Percentiles rank a stretch among this genome's conserved stretches.
Evolutionary conservation across 2,797 vertebrate genomes (phyloP).

Genomic region (Melanogrammus aeglefinus): DNA sequence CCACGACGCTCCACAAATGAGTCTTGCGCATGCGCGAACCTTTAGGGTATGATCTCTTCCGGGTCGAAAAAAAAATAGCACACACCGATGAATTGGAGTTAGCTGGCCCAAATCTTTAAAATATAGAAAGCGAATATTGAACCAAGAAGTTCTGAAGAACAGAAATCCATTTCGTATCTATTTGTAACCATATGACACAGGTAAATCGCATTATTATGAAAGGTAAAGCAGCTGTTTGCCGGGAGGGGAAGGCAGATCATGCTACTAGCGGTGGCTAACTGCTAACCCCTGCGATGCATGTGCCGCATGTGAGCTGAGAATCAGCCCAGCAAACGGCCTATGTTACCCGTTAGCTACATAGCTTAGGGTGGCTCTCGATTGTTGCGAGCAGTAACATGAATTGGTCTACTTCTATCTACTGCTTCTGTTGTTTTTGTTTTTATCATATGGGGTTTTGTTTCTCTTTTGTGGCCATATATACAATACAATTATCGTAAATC

Average conservation of each 20-base stretch:
- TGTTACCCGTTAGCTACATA: slow-evolving; percentile 41
- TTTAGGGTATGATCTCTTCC: slow-evolving; percentile 51
- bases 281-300: slow-evolving; percentile 45
- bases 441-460: not conserved
- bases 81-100: slow-evolving; percentile 55
- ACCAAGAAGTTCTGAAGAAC: slow-evolving; percentile 3
- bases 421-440: not conserved
- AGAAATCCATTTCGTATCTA: slow-evolving; percentile 13
- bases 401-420: not conserved
- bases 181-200: slow-evolving; percentile 61
- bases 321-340: slow-evolving; percentile 18
- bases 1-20: not conserved
- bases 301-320: slow-evolving; percentile 63
- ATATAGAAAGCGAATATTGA: not conserved
- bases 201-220: slow-evolving; percentile 40
- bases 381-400: not conserved
- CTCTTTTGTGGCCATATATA: not conserved
- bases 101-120: slow-evolving; percentile 35
- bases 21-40: slow-evolving; percentile 41
- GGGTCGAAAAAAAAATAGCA: slow-evolving; percentile 55
- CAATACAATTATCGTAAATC: not conserved
- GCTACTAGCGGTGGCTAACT: slow-evolving; percentile 22
- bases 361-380: not conserved
- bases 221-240: not conserved
- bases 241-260: slow-evolving; percentile 2